A percentile compares a stretch with the other conserved stretches of the same genome.
These are phyloP conservation scores for Mus caroli DNA, from an alignment of 2,797 vertebrate species.

Conservation along the genomic window DNA sequence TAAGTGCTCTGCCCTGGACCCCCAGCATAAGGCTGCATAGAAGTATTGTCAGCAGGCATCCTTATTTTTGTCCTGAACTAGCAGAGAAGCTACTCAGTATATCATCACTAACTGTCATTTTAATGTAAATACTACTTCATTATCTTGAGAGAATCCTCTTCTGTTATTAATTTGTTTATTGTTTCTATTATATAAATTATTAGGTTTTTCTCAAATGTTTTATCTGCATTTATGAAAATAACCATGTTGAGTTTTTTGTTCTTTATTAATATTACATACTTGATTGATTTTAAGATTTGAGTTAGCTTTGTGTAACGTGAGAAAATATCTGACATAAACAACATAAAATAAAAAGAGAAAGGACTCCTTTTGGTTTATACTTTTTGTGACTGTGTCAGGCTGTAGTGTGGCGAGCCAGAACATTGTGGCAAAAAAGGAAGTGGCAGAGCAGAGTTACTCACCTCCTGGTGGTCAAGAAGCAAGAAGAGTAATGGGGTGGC, in stretches of 20 bases:
- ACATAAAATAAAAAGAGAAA: not conserved
- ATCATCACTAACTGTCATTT: not conserved
- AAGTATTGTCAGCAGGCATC: not conserved
- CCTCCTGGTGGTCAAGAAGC: not conserved
- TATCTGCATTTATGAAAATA: not conserved
- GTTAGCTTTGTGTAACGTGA: not conserved
- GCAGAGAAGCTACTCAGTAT: not conserved
- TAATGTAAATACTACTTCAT: not conserved
- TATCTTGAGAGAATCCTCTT: not conserved
- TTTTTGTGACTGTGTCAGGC: not conserved
- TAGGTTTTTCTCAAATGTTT: not conserved
- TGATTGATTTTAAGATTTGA: not conserved
- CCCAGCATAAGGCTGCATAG: not conserved
- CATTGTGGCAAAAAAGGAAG: not conserved
- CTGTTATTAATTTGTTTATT: not conserved
- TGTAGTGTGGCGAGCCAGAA: not conserved
- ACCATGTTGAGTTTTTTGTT: not conserved
- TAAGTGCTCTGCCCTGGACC: not conserved
- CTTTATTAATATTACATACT: not conserved
- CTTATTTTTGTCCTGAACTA: not conserved
- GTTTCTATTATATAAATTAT: not conserved
- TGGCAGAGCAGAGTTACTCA: not conserved
- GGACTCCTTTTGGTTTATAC: not conserved
- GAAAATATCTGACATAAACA: not conserved
- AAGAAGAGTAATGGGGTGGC: not conserved